Evolutionary conservation across 2,888 invertebrate genomes (phyloP), one percentile per base, ranked within the genome.

Genomic region (Heliconius cydno): DNA sequence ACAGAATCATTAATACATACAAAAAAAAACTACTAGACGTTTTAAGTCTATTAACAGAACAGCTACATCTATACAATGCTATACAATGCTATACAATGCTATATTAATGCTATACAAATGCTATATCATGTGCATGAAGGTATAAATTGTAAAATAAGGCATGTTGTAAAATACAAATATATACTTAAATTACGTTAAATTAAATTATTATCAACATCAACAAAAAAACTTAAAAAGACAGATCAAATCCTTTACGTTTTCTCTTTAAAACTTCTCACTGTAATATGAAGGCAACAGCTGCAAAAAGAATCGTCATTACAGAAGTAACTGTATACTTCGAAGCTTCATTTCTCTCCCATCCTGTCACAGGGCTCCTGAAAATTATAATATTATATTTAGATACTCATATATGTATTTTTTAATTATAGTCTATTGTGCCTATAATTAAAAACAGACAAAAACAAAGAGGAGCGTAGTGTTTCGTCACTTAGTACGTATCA

Each of bases 351-450:
- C 70, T 57, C 13, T 65, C 74, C 81, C 79, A 81, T 52, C 77
- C 79, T 15, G 79, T n/a, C 10, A 75, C 70, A 3, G 81, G 81
- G 41, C 81, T 81, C 79, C 81, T 81, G 77, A 10, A 81, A 79
- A 60, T 1, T 60, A 67, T 28, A 52, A 66, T 66, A 19, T 66
- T 34, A 22, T 22, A 34, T 10, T 7, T 67, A 67, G 1, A 7
- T 22, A 22, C 19, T 30, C 0, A 63, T 63, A 30, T 66, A 66
- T 30, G 0, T 66, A 30, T 30, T 22, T 60, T 60, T 60, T n/a
- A 6, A 52, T 30, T 19, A 34, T 60, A 19, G 52, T 4, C 9
- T 2, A 57, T 22, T 9, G 30, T 30, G 30, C 0, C 30, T 28
- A 28, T 28, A 28, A 28, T 28, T 28, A 28, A 28, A 28, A 28